Percentiles rank a stretch among this genome's conserved stretches.
phyloP scores from a whole-genome alignment of 1,140 invertebrate genomes.

The Contarinia nasturtii region DNA sequence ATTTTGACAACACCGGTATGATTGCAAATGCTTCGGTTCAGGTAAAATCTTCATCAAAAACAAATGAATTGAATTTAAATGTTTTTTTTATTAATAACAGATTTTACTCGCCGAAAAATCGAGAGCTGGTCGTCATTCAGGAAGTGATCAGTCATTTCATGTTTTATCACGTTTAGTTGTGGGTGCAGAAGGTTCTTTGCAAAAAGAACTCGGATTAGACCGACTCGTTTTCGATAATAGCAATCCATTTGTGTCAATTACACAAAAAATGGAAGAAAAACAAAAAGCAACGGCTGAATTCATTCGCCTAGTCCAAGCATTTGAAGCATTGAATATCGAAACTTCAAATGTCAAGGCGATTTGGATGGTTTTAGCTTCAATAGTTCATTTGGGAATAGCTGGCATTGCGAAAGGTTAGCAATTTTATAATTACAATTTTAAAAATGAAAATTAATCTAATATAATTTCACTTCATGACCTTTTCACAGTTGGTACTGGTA shows the following conservation, averaged over 20 bases:
- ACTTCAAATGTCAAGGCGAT: slow-evolving; percentile 63
- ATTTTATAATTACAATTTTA: too few relatives aligned
- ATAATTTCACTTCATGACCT: background rate
- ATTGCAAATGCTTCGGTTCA: slow-evolving; percentile 76
- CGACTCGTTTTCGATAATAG: slow-evolving; percentile 48
- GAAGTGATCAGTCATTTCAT: slow-evolving; percentile 59
- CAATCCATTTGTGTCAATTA: slow-evolving; percentile 58
- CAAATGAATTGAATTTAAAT: background rate
- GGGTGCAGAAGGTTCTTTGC: slow-evolving; percentile 54
- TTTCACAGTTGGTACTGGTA: slow-evolving; percentile 14
- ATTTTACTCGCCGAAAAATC: slow-evolving; percentile 52
- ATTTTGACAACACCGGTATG: slow-evolving; percentile 80
- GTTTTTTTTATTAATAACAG: slow-evolving; percentile 24
- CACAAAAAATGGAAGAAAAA: slow-evolving; percentile 63
- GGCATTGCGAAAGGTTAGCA: slow-evolving; percentile 45
- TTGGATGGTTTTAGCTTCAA: slow-evolving; percentile 71
- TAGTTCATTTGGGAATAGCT: slow-evolving; percentile 80
- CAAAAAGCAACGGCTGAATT: slow-evolving; percentile 61
- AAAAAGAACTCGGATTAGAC: slow-evolving; percentile 68
- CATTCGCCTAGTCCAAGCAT: slow-evolving; percentile 49
- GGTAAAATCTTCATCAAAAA: slow-evolving; percentile 26
- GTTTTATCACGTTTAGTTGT: slow-evolving; percentile 65
- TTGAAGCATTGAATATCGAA: slow-evolving; percentile 51
- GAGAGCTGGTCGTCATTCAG: slow-evolving; percentile 43
- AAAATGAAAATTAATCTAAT: background rate